Base-by-base conservation (phyloP, 1,140 invertebrate species). In the Catajapyx aquilonaris region DNA sequence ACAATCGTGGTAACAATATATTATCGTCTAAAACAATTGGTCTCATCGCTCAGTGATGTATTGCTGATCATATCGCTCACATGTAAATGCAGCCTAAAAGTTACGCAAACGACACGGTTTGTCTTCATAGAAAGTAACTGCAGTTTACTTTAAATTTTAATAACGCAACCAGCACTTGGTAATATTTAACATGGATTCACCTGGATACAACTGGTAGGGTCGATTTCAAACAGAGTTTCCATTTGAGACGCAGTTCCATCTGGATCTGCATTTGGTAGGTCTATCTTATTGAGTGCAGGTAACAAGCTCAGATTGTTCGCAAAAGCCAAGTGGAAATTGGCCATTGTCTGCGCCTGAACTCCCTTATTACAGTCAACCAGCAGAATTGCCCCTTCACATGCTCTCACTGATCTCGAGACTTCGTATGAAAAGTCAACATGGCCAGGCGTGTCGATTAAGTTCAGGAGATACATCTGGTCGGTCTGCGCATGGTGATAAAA, bases 371-470 rank as follows among this genome's bases (percentile, higher is more conserved):
- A 90, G 66, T 97, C 94, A 1, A 98, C 81, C 18, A 98, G 54
- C 5, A 98, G 57, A 42, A 98, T 69, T 4, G 91, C 91, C 2
- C 91, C 93, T 67, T 96, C 81, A 56, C 88, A 96, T 18, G 87
- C 86, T 42, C 74, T 66, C 42, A 97, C 62, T 22, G 87, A 93
- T 31, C 80, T 61, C 2, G 77, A 67, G 48, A 96, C 93, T 69
- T 98, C 93, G 62, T 86, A 94, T 3, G 81, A 76, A 61, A 98
- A 98, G 58, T 98, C 94, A 9, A 96, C 91, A 68, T 98, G 94
- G 18, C 94, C 94, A 20, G 93, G 93, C 15, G 93, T 98, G 57
- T 98, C 94, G 44, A 97, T 95, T 3, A 97, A 65, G 61, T 97
- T 98, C 1, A 97, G 61, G n/a, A 96, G 58, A 62, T 91, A 93